Percentiles rank a stretch among this genome's conserved stretches.
phyloP scores from a whole-genome alignment of 2,888 invertebrate genomes.

The Ptychoptera albimana region DNA sequence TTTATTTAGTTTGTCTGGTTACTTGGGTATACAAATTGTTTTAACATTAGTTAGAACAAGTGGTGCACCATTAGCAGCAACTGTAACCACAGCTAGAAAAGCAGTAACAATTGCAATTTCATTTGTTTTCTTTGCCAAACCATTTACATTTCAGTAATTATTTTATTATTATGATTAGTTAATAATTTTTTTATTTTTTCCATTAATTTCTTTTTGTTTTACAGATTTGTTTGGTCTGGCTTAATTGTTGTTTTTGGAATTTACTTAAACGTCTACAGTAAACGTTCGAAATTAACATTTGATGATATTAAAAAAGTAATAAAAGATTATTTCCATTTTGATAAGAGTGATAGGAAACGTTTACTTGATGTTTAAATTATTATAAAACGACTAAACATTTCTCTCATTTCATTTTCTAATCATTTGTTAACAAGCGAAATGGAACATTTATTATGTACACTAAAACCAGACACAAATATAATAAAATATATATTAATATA shows the following conservation, averaged over 20 bases:
- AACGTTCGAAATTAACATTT: conserved; percentile 36
- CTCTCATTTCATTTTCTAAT: too few species aligned
- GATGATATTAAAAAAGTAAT: conserved; percentile 13
- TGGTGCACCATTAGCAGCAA: conserved; percentile 87
- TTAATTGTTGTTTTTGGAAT: conserved; percentile 77
- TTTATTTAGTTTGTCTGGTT: conserved; percentile 76
- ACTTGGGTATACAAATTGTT: conserved; percentile 86
- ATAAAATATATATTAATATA: too few species aligned
- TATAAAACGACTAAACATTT: too few species aligned
- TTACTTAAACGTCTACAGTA: conserved; percentile 85
- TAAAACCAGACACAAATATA: too few species aligned
- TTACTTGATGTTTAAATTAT: conserved; percentile 8
- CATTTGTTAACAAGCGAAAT: too few species aligned
- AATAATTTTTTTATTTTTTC: background rate
- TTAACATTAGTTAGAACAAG: conserved; percentile 73
- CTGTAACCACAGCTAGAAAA: conserved; percentile 81
- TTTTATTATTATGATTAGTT: background rate
- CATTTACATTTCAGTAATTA: conserved; percentile 81
- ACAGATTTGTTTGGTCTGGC: conserved; percentile 80
- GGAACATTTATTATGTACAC: too few species aligned
- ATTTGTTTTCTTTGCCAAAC: conserved; percentile 86
- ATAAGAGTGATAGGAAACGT: conserved; percentile 1
- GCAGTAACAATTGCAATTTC: conserved; percentile 85
- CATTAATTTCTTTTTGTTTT: background rate
- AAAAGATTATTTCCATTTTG: conserved; percentile 1